Evolutionary conservation across 2,888 invertebrate genomes (phyloP), one percentile per base, ranked within the genome.

Genomic region (Hedya salicella): DNA sequence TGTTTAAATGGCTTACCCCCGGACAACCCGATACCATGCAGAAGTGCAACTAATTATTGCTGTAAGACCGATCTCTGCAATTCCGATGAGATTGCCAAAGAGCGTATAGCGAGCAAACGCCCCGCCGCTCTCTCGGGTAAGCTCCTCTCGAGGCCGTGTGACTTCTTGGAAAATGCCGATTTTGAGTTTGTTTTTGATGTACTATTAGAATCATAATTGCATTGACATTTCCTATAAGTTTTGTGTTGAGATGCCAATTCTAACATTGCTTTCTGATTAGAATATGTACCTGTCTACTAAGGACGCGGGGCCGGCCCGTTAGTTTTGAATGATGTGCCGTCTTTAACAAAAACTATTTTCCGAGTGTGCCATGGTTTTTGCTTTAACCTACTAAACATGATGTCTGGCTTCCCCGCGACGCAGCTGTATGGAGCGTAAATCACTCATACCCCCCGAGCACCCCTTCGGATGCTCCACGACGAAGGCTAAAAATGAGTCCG

Each of bases 391-490:
- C 93, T 93, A 93, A 91, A 92, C 89, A 88, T 90, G 82, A 86
- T 91, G 84, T 89, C 86, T 89, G 89, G 90, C 88, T 92, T 91
- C 89, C 86, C 83, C 85, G 90, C 85, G 88, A 85, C 87, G 92
- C 94, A 96, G 96, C 95, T 96, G 96, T 93, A 94, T 96, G 94
- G 94, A 94, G 89, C 94, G 93, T 92, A 93, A 92, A 89, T 93
- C 95, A 89, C 93, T 95, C 93, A 94, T 95, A 88, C 96, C 96
- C 88, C 94, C 94, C 91, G 95, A 95, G 93, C 96, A 96, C 88
- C 95, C 96, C 89, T 94, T 96, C 94, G 94, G 95, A 94, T 96
- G 96, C 94, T 95, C 95, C 93, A 94, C 94, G 89, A 94, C 95
- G 90, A 94, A 94, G 92, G 93, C 94, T 92, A 93, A 94, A 92